Conservation (phyloP, 2,113 vertebrate genomes). For the Aythya baeri region DNA sequence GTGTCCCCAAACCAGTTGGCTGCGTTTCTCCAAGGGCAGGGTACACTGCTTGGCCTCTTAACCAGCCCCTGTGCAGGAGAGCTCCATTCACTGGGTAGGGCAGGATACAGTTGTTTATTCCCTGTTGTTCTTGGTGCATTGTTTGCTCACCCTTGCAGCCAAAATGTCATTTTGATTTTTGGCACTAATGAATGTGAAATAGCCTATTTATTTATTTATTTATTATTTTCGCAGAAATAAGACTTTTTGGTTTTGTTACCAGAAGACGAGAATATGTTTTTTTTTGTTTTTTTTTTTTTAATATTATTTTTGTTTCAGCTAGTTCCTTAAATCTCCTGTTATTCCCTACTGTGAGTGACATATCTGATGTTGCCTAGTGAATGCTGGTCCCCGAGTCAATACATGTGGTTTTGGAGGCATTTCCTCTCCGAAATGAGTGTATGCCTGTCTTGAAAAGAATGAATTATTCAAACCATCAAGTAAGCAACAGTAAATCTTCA, state of each 20-base stretch:
- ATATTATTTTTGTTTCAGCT: not conserved
- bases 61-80: not conserved
- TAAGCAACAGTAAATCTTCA: conserved; percentile 48
- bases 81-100: not conserved
- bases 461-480: conserved; percentile 32
- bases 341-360: not conserved
- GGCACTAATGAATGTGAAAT: not conserved
- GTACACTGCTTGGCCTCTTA: not conserved
- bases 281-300: too few relatives aligned
- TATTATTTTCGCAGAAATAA: not conserved
- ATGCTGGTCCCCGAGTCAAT: conserved; percentile 35
- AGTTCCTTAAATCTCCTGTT: not conserved
- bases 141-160: not conserved
- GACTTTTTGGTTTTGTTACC: not conserved
- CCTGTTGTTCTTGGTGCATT: not conserved
- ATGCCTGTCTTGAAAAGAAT: conserved; percentile 42
- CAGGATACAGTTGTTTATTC: not conserved
- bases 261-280: not conserved
- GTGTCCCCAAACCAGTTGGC: not conserved
- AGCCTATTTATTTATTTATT: too few relatives aligned
- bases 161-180: not conserved
- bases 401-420: conserved; percentile 54
- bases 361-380: conserved; percentile 20
- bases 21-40: not conserved
- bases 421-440: conserved; percentile 33